Evolutionary conservation across 2,797 vertebrate species (phyloP).

Genomic region (Protosalanx chinensis): DNA sequence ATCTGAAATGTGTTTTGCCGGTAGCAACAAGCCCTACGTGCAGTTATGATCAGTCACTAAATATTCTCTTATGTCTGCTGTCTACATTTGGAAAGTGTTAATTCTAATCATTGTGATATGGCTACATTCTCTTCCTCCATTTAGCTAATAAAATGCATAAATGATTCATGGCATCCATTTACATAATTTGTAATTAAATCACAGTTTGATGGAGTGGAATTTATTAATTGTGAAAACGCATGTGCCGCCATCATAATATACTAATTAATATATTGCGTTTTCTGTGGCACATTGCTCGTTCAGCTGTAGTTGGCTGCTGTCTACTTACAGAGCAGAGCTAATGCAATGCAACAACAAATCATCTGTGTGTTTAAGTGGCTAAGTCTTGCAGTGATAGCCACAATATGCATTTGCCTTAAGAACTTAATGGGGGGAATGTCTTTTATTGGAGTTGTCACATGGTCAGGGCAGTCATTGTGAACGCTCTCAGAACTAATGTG

Average conservation of each 20-base stretch:
- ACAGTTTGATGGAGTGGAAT: conserved; percentile 82
- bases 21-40: conserved; percentile 44
- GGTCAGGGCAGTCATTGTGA: conserved; percentile 67
- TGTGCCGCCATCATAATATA: conserved; percentile 76
- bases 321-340: conserved; percentile 74
- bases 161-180: conserved; percentile 84
- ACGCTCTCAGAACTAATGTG: conserved; percentile 57
- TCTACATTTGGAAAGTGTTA: conserved; percentile 57
- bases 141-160: conserved; percentile 79
- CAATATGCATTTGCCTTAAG: conserved; percentile 86
- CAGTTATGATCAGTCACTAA: conserved; percentile 57
- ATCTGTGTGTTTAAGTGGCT: conserved; percentile 75
- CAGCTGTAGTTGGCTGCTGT: conserved; percentile 71
- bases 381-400: conserved; percentile 77
- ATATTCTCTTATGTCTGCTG: conserved; percentile 54
- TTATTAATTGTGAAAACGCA: conserved; percentile 87
- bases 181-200: conserved; percentile 92
- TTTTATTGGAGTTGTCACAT: conserved; percentile 70
- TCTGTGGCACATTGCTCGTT: conserved; percentile 80
- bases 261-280: conserved; percentile 85
- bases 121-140: conserved; percentile 63
- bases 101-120: conserved; percentile 68
- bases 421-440: conserved; percentile 66
- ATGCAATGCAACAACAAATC: conserved; percentile 79
- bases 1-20: conserved; percentile 57